These are phyloP conservation scores for Empidonax traillii DNA, from an alignment of 2,113 vertebrate species.

Conservation along the genomic window DNA sequence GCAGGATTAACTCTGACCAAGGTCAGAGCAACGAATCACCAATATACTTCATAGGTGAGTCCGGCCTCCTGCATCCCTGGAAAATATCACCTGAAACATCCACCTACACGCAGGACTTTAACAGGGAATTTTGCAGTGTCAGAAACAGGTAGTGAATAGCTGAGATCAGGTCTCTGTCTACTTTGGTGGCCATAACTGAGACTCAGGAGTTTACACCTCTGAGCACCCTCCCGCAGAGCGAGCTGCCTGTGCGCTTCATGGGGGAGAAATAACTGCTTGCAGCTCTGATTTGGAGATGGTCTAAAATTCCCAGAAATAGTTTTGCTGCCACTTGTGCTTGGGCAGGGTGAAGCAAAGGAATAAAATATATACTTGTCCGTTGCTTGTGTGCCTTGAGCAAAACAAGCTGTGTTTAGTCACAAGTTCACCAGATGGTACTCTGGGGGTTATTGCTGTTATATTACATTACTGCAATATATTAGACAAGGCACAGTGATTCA, in stretches of 20 bases:
- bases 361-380: conserved; percentile 2
- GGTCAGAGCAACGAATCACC: conserved; percentile 31
- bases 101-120: not conserved
- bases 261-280: not conserved
- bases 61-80: not conserved
- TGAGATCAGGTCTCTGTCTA: not conserved
- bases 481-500: conserved; percentile 40
- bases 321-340: not conserved
- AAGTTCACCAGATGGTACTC: conserved; percentile 65
- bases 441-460: conserved; percentile 54
- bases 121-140: not conserved
- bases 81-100: conserved; percentile 9
- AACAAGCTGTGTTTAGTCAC: conserved; percentile 58
- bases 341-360: not conserved
- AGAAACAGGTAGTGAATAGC: not conserved
- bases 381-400: conserved; percentile 28
- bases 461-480: conserved; percentile 55
- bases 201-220: not conserved
- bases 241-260: not conserved
- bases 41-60: not conserved
- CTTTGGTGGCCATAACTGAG: not conserved
- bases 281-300: not conserved
- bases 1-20: conserved; percentile 49
- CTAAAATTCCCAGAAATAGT: not conserved
- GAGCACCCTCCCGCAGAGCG: not conserved